Base-by-base conservation (phyloP, 2,888 invertebrate species). In the Gnatocerus cornutus region DNA sequence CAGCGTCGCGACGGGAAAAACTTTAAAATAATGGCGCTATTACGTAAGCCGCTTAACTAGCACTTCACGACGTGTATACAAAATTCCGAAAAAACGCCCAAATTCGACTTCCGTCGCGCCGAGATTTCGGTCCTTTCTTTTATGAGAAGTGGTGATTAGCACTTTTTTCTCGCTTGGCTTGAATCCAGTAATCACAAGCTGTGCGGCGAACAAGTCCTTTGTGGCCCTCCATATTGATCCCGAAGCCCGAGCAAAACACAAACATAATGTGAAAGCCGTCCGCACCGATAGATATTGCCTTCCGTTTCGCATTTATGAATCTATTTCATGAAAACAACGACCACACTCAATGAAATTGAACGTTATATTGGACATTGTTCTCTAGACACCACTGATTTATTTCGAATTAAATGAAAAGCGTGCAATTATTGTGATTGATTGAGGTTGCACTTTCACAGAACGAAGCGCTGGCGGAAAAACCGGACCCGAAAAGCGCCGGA, bases 71-170 rank as follows among this genome's bases (percentile, higher is more conserved):
- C 21, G 21, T 4, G 21, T 21, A 3, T 4, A 21, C 21, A 1
- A 21, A 21, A 21, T 33, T n/a, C n/a, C 33, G 29, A 5, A 29
- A 33, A n/a, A 33, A 33, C 33, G 33, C 2, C 2, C 1, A 7
- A 33, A 33, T n/a, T 1, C n/a, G n/a, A n/a, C n/a, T n/a, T n/a
- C n/a, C n/a, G n/a, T 13, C 29, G 43, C n/a, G 4, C 14, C 21
- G 68, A 71, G 68, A 65, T 69, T 72, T 71, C 66, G 69, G 66
- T 50, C 53, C 63, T 72, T 72, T 67, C 72, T 74, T 74, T 74
- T 74, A 72, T 65, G 64, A 65, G 69, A 69, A 62, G 71, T 63
- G 74, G 71, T 74, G 74, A 74, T 74, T 74, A 74, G 72, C 71
- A 72, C 69, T 72, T 74, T 74, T 29, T 71, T 72, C 73, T 62